phyloP scores from a whole-genome alignment of 2,888 invertebrate species.

The Sinodicranocentrus sp. region DNA sequence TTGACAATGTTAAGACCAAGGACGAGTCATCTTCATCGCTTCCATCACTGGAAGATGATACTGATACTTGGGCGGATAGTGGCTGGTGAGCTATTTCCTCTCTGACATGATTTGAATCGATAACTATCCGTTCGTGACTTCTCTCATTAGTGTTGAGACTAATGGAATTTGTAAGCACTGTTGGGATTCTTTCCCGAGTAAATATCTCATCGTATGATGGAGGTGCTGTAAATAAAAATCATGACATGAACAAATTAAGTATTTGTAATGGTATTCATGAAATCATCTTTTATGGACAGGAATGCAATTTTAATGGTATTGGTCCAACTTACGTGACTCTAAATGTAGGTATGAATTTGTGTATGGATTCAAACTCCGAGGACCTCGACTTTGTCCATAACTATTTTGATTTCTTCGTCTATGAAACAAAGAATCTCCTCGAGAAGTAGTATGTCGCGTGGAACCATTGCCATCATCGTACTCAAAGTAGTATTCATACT shows the following conservation, averaged over 20 bases:
- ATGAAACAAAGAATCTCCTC: conserved; percentile 42
- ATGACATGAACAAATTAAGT: neutral
- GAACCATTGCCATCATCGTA: conserved; percentile 45
- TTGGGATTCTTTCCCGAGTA: conserved; percentile 25
- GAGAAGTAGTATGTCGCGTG: conserved; percentile 20
- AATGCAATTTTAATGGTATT: neutral
- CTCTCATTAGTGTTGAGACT: conserved; percentile 8
- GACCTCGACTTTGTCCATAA: conserved; percentile 7
- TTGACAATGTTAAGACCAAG: conserved; percentile 31
- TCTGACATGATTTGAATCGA: neutral
- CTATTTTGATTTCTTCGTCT: conserved; percentile 33
- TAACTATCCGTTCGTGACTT: conserved; percentile 5
- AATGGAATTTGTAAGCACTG: neutral
- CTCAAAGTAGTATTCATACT: conserved; percentile 58
- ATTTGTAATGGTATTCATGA: neutral
- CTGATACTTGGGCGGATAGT: conserved; percentile 11
- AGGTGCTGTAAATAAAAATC: conserved; percentile 46
- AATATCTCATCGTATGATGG: conserved; percentile 68
- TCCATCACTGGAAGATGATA: conserved; percentile 35
- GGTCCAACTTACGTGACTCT: conserved; percentile 47
- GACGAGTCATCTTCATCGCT: conserved; percentile 35
- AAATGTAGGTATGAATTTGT: neutral
- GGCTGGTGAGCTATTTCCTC: conserved; percentile 35
- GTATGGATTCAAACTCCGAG: conserved; percentile 19
- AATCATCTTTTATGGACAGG: neutral